Base-by-base conservation (phyloP, 2,888 invertebrate genomes). In the Athrips mouffetella region DNA sequence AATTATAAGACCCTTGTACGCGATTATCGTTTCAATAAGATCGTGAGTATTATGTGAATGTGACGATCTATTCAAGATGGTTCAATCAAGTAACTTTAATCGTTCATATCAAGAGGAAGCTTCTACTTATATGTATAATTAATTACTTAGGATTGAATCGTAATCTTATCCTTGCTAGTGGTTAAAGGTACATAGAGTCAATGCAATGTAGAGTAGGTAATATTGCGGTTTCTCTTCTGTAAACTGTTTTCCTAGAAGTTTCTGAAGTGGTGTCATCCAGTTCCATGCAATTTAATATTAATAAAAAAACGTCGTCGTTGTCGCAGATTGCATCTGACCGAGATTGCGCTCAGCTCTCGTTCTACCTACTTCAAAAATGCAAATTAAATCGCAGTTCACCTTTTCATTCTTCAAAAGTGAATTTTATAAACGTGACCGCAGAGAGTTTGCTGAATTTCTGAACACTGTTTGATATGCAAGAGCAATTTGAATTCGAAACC, bases 391-490 rank as follows among this genome's bases (percentile, higher is more conserved):
- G n/a, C n/a, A n/a, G 18, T 18, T n/a, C 21, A 18, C 21, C 21
- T 20, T 37, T 37, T 37, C 11, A 37, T 37, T 37, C 37, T 21
- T 37, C 21, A 20, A 37, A 20, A 37, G 11, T 11, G 37, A 37
- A 40, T 23, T 40, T 40, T 40, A 40, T 40, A 40, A 40, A 40
- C 40, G 37, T 37, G 37, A 35, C 13, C 37, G 18, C n/a, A 37
- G 18, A 18, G 37, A 37, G 21, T 37, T 37, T 37, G 18, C 15
- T 18, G 20, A 11, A 18, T 37, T 18, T 37, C 37, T 37, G 37
- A 37, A 37, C 11, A 18, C 11, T 37, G 11, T 20, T 37, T 18
- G 37, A 37, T 37, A 37, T 37, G 20, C 37, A 37, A 37, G 37
- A 37, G 20, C 21, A 11, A 37, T 37, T 37, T 37, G 37, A 21